Evolutionary conservation across 2,797 vertebrate genomes (phyloP), one percentile per base, ranked within the genome.

Genomic region (Megalops cyprinoides): DNA sequence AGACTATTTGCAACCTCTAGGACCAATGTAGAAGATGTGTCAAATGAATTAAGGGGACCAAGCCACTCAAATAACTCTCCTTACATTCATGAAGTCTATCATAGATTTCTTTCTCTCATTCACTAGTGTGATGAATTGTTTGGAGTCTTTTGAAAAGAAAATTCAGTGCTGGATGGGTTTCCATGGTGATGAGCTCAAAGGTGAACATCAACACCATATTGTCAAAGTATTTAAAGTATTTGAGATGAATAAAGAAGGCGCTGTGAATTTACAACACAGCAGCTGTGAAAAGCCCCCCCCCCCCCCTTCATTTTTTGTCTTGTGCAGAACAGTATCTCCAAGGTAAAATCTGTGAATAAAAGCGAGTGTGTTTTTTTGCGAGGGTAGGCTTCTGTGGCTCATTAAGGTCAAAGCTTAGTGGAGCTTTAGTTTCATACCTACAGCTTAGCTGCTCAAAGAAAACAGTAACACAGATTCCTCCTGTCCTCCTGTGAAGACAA

Each of bases 161-260:
- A 44, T 3, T 18, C 12, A 44, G 42, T 34, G 44, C 60, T 31
- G 25, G 28, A 28, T n/a, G 46, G 37, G 81, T 82, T 77, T 67
- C 81, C 76, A 78, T 82, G 55, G 81, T 78, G 73, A 82, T 76
- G 18, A 56, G 75, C 49, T 76, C 49, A 53, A 44, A 58, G 15
- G 18, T 46, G 51, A 82, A 78, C 37, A 4, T 34, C 2, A 8
- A 34, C 53, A 25, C n/a, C 34, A 23, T 49, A 51, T 56, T 15
- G 31, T 46, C 10, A 0, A 12, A 25, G 28, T 12, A 62, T 14
- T 12, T 12, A 62, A 4, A 62, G 4, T 28, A 2, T 62, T 23
- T 34, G 14, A 28, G 8, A 1, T 62, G 58, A 12, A 62, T 31
- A 28, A 62, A 62, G 25, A 25, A n/a, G n/a, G n/a, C n/a, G 15